Evolutionary conservation across 1,140 invertebrate genomes (phyloP), one percentile per base, ranked within the genome.

Genomic region (Macrobrachium rosenbergii): DNA sequence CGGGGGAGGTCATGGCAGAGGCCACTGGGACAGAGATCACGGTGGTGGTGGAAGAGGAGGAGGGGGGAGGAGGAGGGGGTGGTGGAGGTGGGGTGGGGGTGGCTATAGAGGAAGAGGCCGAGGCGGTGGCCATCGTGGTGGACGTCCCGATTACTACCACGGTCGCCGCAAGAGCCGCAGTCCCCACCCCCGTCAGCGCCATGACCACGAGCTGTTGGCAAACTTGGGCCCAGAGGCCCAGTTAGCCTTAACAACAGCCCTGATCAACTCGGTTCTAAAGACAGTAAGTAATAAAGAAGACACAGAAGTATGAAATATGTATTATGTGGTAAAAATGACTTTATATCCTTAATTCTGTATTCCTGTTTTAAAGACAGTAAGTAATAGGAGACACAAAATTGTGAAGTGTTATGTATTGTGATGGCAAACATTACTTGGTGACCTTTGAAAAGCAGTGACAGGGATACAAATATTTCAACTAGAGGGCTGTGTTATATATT

Each of bases 221-320:
- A 81, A 78, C 52, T 67, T 87, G 58, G 85, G 85, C 23, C 85
- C 85, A 58, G 85, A 87, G 37, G 85, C 85, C 11, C 85, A 87
- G 69, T 59, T 87, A 8, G 85, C 85, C 19, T 59, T 87, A 8
- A 87, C 85, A 3, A 87, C 77, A 69, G 85, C 85, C 37, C 69
- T 87, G 45, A 81, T 87, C 28, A 87, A 87, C 67, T 62, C 85
- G 28, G 85, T 87, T 14, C 37, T 87, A 2, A 87, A 87, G 23
- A 75, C 67, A 7, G 85, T 87, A n/a, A 85, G 83, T 52, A 58
- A 37, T 81, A 23, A n/a, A 21, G 60, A 28, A 2, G 28, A 5
- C 16, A 12, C 21, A 11, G 10, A 0, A 11, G 23, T 77, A 8
- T 37, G 37, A 52, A 52, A 8, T 14, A 43, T 78, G 17, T 59